Evolutionary conservation across 2,797 vertebrate genomes (phyloP), one percentile per base, ranked within the genome.

Genomic region (Discoglossus pictus): DNA sequence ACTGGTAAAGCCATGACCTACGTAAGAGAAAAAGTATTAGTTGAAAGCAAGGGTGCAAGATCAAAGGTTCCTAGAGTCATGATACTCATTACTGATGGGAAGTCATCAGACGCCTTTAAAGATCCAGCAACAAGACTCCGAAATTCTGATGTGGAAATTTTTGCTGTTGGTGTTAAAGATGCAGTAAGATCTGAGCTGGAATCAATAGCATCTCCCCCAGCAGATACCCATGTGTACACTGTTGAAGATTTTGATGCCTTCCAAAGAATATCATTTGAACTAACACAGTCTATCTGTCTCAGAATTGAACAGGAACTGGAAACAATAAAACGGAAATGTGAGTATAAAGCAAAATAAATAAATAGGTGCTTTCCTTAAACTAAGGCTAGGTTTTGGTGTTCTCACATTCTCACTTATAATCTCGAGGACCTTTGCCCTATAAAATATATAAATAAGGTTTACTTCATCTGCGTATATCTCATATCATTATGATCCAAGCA

Each of bases 181-280:
- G 97, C 97, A 0, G 96, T 98, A 6, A 90, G 94, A 13, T 84
- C 86, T 0, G 97, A 99, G 66, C 77, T 99, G 69, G 97, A 97
- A 84, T 92, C 95, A 47, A 99, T 99, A 13, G 97, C 97, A 18
- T 95, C 93, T 3, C 74, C 82, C 4, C 97, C 97, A 1, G 87
- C 84, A 0, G 89, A 96, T 52, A 97, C 93, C 4, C 97, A 99
- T 0, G 97, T 99, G 38, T 99, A 94, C 83, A 98, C 94, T 0
- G 97, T 99, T 23, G 96, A 99, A 74, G 97, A 99, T 76, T 99
- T 99, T 53, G 96, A 99, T 66, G 95, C 96, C 69, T 99, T 99
- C 78, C 90, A 98, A 80, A 96, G 94, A 72, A 98, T 99, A 68
- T 97, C 97, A 4, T 94, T 92, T 68, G 94, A 98, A 52, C 92